Base-by-base conservation (phyloP, 2,888 invertebrate species). In the Galerucella nymphaeae region DNA sequence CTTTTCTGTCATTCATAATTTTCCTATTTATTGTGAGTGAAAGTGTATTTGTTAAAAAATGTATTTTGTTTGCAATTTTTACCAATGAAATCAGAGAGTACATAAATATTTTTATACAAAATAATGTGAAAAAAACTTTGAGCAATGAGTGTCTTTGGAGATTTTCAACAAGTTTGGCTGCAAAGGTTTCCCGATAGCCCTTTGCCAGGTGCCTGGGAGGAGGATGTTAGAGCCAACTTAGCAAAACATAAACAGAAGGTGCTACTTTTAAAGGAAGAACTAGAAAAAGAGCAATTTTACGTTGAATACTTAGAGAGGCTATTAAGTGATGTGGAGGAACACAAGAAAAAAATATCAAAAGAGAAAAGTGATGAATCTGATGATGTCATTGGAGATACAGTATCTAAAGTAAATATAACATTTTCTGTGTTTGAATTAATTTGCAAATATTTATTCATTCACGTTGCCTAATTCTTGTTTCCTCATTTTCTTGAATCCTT, bases 141-240 rank as follows among this genome's bases (percentile, higher is more conserved):
- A 70, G 83, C 82, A 88, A 93, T 93, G 95, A 95, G 95, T 89
- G 95, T 95, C 85, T 95, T 94, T 87, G 93, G 93, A 85, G 95
- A 95, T 90, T 95, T 96, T 88, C 94, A 95, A 89, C 93, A 94
- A 87, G 93, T 96, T 88, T 96, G 96, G 96, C 91, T 93, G 88
- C 93, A 95, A 89, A 90, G 95, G 85, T 96, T 96, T 90, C 96
- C 96, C 81, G 95, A 95, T 85, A 95, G 94, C 88, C 93, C 94
- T 81, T 89, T 96, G 82, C 96, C 96, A 86, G 94, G 94, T 85
- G 95, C 95, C 86, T 96, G 95, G 96, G 96, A 96, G 87, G 95
- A 95, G 88, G 95, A 96, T 89, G 95, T 96, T 84, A 92, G 95
- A 85, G 94, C 94, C 80, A 96, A 96, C 89, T 90, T 96, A 82